Percentiles rank a stretch among this genome's conserved stretches.
phyloP scores from a whole-genome alignment of 2,888 invertebrate genomes.

The Drosophila nigricruria region DNA sequence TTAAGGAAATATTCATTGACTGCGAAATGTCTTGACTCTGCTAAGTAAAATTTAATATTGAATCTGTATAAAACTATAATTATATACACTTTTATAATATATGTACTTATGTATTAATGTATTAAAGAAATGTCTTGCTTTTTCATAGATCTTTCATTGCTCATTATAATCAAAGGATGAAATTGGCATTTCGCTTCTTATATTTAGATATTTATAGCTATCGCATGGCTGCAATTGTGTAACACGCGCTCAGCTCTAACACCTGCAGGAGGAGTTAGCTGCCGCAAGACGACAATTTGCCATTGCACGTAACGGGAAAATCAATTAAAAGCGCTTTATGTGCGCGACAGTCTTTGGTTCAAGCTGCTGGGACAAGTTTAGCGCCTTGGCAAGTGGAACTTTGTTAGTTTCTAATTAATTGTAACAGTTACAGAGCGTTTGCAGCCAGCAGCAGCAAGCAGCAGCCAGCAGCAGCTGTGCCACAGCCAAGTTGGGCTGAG shows the following conservation, averaged over 20 bases:
- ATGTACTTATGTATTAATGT: too few relatives aligned
- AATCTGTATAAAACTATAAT: too few relatives aligned
- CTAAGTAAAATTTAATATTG: too few relatives aligned
- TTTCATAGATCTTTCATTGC: too few relatives aligned
- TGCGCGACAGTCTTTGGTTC: conserved; percentile 72
- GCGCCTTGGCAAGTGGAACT: conserved; percentile 77
- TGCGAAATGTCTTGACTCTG: too few relatives aligned
- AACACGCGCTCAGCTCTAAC: conserved; percentile 1
- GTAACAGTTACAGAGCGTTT: conserved; percentile 70
- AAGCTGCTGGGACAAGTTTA: conserved; percentile 64
- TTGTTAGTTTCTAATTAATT: conserved; percentile 81
- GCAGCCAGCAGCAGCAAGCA: conserved; percentile 1
- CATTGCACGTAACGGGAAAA: conserved; percentile 77
- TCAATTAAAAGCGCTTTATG: conserved; percentile 81
- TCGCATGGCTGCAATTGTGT: neutral
- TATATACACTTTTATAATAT: too few relatives aligned
- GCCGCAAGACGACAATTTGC: conserved; percentile 57
- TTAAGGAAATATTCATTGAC: too few relatives aligned
- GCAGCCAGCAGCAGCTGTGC: conserved; percentile 48
- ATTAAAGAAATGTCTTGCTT: too few relatives aligned
- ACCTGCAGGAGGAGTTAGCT: conserved; percentile 25
- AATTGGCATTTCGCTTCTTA: neutral
- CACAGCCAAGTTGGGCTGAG: conserved; percentile 2
- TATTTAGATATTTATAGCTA: neutral
- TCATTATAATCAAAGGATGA: too few relatives aligned